phyloP scores from a whole-genome alignment of 2,113 vertebrate genomes.

The Pandion haliaetus region DNA sequence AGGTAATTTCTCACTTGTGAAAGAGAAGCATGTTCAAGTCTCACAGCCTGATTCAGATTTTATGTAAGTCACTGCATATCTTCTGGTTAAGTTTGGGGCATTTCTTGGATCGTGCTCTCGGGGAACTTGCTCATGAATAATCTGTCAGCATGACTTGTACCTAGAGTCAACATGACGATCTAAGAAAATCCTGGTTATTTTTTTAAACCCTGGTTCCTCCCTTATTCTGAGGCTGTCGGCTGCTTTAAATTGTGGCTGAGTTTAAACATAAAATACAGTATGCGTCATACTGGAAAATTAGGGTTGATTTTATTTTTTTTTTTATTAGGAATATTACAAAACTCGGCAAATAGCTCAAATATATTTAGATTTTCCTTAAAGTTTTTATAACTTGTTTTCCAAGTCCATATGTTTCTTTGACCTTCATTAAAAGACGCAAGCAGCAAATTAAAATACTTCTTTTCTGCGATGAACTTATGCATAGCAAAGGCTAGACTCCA shows the following conservation, averaged over 20 bases:
- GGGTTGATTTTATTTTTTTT: neutral
- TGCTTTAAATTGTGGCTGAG: neutral
- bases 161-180: neutral
- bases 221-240: neutral
- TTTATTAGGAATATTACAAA: conserved; percentile 30
- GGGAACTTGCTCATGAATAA: neutral
- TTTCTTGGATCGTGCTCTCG: neutral
- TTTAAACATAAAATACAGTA: conserved; percentile 2
- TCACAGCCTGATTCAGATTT: neutral
- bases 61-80: neutral
- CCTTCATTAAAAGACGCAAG: neutral
- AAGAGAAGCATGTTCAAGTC: neutral
- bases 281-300: conserved; percentile 36
- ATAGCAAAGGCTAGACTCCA: neutral
- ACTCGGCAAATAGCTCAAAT: neutral
- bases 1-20: neutral
- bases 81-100: neutral
- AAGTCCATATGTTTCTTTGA: neutral
- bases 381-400: conserved; percentile 23
- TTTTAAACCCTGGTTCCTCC: neutral
- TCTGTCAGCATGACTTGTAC: neutral
- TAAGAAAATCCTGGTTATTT: neutral
- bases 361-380: neutral
- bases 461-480: neutral
- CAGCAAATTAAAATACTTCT: neutral